Conservation (phyloP, 2,888 invertebrate genomes). For the Scaptomyza tumidula region DNA sequence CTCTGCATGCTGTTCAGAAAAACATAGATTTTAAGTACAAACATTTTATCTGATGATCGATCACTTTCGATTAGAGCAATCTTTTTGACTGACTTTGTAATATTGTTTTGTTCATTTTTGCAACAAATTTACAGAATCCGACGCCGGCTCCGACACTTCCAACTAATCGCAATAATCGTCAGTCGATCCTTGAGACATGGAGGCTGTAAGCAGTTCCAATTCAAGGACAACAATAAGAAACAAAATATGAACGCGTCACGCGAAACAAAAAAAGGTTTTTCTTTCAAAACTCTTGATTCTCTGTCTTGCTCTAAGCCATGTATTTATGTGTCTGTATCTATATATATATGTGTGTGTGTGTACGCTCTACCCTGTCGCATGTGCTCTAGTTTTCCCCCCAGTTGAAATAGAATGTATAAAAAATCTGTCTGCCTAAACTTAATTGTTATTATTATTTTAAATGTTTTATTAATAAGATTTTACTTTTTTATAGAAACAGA, state of each 20-base stretch:
- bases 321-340: background rate
- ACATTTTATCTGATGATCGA: background rate
- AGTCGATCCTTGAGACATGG: slow-evolving; percentile 51
- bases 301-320: slow-evolving; percentile 17
- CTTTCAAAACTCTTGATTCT: background rate
- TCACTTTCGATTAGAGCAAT: background rate
- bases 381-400: no score
- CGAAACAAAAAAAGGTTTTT: slow-evolving; percentile 17
- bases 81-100: background rate
- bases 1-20: background rate
- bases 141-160: slow-evolving; percentile 38
- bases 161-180: slow-evolving; percentile 7
- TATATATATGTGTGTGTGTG: background rate
- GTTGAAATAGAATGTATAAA: no score
- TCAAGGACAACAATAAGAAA: background rate
- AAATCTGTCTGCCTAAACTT: no score
- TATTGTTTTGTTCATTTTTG: background rate
- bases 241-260: slow-evolving; percentile 11
- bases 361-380: no score
- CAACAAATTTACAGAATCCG: slow-evolving; percentile 28
- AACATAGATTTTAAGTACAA: no score
- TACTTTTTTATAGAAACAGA: slow-evolving; percentile 1
- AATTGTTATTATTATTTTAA: no score
- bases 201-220: slow-evolving; percentile 57
- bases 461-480: background rate